Evolutionary conservation across 2,888 invertebrate species (phyloP), one percentile per base, ranked within the genome.

Genomic region (Julus scandinavius): DNA sequence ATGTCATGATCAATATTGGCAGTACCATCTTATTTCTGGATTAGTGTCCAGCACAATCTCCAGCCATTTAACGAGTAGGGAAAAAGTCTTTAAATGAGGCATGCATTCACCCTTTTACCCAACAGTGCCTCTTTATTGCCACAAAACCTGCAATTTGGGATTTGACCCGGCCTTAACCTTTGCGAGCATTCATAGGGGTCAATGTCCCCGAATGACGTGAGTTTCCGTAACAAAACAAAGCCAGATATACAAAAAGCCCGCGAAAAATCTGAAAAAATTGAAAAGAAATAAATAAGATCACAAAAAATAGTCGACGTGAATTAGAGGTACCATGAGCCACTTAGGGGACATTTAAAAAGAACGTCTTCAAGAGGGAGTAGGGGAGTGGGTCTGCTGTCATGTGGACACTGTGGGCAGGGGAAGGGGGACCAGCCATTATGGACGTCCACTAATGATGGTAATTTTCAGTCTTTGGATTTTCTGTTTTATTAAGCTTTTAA

Each of bases 211-310:
- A 72, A 72, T 72, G 20, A 29, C 2, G 72, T 20, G 29, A 20
- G 20, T 72, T 72, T 72, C 29, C 29, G 1, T 72, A 29, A 72
- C 72, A 72, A 29, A 29, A 29, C 20, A 29, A 29, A 72, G 9
- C 29, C 29, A 9, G 11, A 17, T 2, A 72, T 20, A 9, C 29
- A 29, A 72, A 72, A 29, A 6, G 9, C 2, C 72, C 72, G n/a
- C 63, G 63, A 63, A 20, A n/a, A n/a, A 63, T 63, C 5, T 63
- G 9, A 6, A 20, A 20, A 63, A 20, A 5, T 17, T 58, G 7
- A 63, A 29, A 72, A 20, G 72, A 72, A 72, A 72, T 72, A 72
- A 72, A 72, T 72, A 72, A 72, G 72, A 72, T 72, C 29, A 29
- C 72, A 72, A 72, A 72, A 72, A 72, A 72, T 29, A 29, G 7